Evolutionary conservation across 2,113 vertebrate genomes (phyloP).

Genomic region (Nyctibius bracteatus): DNA sequence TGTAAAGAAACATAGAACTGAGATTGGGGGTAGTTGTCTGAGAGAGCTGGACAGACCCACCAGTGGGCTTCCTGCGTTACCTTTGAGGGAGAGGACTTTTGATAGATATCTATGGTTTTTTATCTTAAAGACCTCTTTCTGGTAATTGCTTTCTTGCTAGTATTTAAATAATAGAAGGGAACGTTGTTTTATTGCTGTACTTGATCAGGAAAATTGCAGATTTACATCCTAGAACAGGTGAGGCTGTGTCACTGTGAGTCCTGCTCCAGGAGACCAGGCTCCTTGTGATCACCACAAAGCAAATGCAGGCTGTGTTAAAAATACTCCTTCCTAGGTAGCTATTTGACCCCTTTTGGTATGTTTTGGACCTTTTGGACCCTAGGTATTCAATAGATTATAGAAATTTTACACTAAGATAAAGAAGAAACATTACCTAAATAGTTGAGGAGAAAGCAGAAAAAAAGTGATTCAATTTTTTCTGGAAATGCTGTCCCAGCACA

Average conservation of each 20-base stretch:
- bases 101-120: not conserved
- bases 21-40: not conserved
- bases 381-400: not conserved
- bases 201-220: not conserved
- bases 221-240: fast-evolving
- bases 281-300: not conserved
- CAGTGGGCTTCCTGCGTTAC: not conserved
- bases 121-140: not conserved
- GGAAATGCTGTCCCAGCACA: not conserved
- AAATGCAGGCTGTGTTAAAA: not conserved
- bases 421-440: not conserved
- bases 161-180: not conserved
- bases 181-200: not conserved
- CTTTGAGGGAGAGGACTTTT: not conserved
- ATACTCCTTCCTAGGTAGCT: not conserved
- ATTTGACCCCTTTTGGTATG: not conserved
- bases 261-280: not conserved
- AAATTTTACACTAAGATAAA: not conserved
- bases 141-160: not conserved
- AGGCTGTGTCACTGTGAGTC: not conserved
- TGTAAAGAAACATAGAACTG: not conserved
- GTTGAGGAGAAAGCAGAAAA: not conserved
- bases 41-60: not conserved
- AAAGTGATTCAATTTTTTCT: not conserved
- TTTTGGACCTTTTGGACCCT: not conserved